A percentile compares a stretch with the other conserved stretches of the same genome.
phyloP scores from a whole-genome alignment of 2,113 vertebrate species.

The Silurus meridionalis region DNA sequence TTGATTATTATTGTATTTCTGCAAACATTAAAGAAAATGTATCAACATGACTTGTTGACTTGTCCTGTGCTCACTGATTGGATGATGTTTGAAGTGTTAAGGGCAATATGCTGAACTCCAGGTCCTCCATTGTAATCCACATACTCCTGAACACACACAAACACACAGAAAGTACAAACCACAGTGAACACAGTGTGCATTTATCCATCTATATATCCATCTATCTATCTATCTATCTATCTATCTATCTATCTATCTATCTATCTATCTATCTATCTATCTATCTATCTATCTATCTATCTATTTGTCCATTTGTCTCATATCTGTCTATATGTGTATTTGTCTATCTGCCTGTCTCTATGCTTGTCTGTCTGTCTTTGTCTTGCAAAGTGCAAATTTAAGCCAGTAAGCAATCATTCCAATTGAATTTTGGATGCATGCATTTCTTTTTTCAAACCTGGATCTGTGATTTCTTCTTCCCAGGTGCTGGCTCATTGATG shows the following conservation, averaged over 20 bases:
- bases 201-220: not conserved
- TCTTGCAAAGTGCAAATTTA: not conserved
- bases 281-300: not conserved
- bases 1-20: not conserved
- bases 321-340: not conserved
- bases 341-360: not conserved
- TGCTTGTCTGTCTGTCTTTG: no score
- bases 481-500: conserved; percentile 79
- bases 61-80: conserved; percentile 62
- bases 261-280: not conserved
- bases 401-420: not conserved
- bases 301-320: not conserved
- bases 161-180: not conserved
- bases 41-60: not conserved
- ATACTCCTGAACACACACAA: conserved; percentile 69
- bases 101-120: conserved; percentile 82
- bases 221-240: not conserved
- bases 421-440: not conserved
- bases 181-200: not conserved
- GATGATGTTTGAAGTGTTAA: conserved; percentile 80
- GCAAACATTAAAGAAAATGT: not conserved
- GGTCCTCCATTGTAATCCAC: conserved; percentile 80
- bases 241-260: not conserved
- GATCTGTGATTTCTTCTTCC: conserved; percentile 79
- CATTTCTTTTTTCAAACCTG: conserved; percentile 68